These are phyloP conservation scores for Ictalurus furcatus DNA, from an alignment of 2,113 vertebrate genomes.

Conservation along the genomic window DNA sequence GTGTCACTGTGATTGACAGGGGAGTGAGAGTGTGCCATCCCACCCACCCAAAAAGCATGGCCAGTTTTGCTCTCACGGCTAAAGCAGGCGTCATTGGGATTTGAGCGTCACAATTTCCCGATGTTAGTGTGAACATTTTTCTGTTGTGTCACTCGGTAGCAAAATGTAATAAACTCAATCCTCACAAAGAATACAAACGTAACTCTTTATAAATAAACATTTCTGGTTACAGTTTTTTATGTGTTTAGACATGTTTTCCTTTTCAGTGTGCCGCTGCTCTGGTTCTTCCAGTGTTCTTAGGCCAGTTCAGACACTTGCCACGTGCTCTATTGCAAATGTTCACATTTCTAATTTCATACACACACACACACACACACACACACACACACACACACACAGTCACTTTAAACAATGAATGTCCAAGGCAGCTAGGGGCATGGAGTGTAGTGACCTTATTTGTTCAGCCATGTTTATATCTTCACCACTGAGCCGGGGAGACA, in stretches of 20 bases:
- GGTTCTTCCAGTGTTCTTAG: not conserved
- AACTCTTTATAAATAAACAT: not conserved
- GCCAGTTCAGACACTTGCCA: not conserved
- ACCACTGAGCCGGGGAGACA: not conserved
- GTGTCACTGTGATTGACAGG: too few species aligned
- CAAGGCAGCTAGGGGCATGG: constrained; percentile 18
- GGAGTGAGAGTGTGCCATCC: too few species aligned
- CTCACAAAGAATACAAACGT: not conserved
- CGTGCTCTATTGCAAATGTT: not conserved
- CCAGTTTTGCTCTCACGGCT: too few species aligned
- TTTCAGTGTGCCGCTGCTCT: not conserved
- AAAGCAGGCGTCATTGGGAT: too few species aligned
- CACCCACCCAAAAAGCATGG: too few species aligned
- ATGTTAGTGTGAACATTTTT: not conserved
- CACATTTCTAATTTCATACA: not conserved
- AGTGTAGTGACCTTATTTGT: constrained; percentile 34
- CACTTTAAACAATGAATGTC: constrained; percentile 5
- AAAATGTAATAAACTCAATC: not conserved
- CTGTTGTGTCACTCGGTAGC: not conserved
- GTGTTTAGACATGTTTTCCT: not conserved
- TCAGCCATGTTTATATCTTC: constrained; percentile 5
- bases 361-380: not conserved
- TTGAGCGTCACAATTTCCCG: not conserved
- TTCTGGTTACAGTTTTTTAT: not conserved
- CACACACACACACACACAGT: constrained; percentile 24